Conservation (phyloP, 2,888 invertebrate genomes). For the Myopa tessellatipennis region DNA sequence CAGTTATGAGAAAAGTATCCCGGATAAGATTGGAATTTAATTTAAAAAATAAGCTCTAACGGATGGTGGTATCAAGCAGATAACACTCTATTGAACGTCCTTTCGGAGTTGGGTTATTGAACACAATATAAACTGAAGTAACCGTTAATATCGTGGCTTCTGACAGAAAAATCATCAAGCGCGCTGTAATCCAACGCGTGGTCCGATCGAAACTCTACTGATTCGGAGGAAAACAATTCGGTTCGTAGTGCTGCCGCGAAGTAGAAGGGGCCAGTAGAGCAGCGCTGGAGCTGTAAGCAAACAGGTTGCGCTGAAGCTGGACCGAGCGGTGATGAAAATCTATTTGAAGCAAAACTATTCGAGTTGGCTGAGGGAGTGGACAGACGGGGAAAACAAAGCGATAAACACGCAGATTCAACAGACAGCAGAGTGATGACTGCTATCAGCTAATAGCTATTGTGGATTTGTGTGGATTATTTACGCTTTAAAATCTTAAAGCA, state of each 20-base stretch:
- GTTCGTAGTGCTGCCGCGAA: background rate
- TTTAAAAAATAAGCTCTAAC: too few species aligned
- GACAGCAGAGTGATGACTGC: background rate
- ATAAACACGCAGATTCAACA: background rate
- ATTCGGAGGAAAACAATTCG: conserved; percentile 37
- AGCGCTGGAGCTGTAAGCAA: background rate
- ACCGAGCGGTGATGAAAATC: background rate
- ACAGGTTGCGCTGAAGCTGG: conserved; percentile 5
- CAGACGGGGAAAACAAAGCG: background rate
- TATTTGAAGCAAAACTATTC: background rate
- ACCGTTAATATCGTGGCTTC: background rate
- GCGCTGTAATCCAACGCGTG: conserved; percentile 43
- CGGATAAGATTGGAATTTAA: too few species aligned
- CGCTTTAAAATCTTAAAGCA: background rate
- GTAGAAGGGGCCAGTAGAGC: background rate
- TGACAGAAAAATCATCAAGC: background rate
- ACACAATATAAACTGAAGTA: conserved; percentile 3
- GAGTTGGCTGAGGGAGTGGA: background rate
- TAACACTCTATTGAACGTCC: too few species aligned
- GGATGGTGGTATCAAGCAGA: too few species aligned
- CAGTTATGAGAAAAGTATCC: too few species aligned
- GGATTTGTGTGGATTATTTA: background rate
- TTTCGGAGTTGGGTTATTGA: background rate
- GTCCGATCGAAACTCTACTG: conserved; percentile 50
- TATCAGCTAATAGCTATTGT: background rate